Evolutionary conservation across 2,113 vertebrate species (phyloP), one percentile per base, ranked within the genome.

Genomic region (Lathamus discolor): DNA sequence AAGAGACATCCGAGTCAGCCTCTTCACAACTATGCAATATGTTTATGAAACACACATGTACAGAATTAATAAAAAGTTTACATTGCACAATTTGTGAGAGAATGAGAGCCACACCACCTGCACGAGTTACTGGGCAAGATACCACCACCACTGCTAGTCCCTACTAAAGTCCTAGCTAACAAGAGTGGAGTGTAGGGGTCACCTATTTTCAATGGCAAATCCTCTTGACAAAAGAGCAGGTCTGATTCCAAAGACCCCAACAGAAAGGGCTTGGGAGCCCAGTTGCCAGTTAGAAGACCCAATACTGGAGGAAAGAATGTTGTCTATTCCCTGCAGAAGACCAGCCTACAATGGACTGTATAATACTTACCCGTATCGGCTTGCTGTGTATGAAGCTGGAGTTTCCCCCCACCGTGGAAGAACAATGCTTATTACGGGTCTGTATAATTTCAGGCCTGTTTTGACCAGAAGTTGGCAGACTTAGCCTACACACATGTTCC

Each of bases 391-490:
- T n/a, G 78, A 85, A 90, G 59, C 33, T 44, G 39, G 48, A 83
- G 66, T 51, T 64, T n/a, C 35, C 35, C 20, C 44, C 28, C 15
- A 49, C 4, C 3, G 1, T 5, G 22, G 39, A 88, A 86, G 29
- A 93, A 10, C 25, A 93, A 68, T 39, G 24, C 24, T 76, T 52
- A 44, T 52, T 86, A 70, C 49, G 86, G 23, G 13, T 43, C 70
- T 49, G 39, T 73, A 24, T 57, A 29, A 88, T 94, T 95, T 90
- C 54, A 81, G 82, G 46, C 61, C 66, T 77, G 31, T 6, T 62
- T 92, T 96, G 82, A 77, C 49, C 85, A 48, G 51, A 88, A 90
- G 68, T 68, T 90, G 92, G 90, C 88, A 83, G 75, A n/a, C 73
- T 92, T 61, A 64, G 72, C 55, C 51, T 63, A 62, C 35, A 69